phyloP scores from a whole-genome alignment of 2,113 vertebrate genomes.

The Oenanthe melanoleuca region DNA sequence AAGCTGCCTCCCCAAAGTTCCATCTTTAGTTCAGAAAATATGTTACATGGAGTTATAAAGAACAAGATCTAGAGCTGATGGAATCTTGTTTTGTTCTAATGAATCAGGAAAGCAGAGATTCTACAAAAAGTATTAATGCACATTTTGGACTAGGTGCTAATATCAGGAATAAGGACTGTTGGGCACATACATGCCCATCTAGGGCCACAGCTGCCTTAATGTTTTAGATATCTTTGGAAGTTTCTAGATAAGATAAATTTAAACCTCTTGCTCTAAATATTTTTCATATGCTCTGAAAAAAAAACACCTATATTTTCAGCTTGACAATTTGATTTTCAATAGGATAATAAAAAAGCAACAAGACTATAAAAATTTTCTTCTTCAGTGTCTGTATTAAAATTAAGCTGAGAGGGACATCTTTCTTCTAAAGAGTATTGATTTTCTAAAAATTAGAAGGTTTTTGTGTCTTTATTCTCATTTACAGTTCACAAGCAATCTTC shows the following conservation, averaged over 20 bases:
- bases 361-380: neutral
- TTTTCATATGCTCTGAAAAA: neutral
- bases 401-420: neutral
- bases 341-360: neutral
- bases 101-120: neutral
- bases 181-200: neutral
- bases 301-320: neutral
- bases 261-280: neutral
- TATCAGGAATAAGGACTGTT: neutral
- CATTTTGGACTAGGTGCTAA: neutral
- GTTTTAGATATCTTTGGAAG: neutral
- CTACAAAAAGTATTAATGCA: neutral
- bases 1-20: neutral
- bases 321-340: neutral
- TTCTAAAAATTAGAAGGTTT: neutral
- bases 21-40: neutral
- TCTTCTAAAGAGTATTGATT: neutral
- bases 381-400: neutral
- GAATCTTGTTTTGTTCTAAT: neutral
- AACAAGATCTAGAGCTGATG: neutral
- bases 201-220: neutral
- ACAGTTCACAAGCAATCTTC: neutral
- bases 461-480: neutral
- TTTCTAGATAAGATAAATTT: neutral
- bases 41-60: neutral